Base-by-base conservation (phyloP, 2,797 vertebrate genomes). In the Emydoidea blandingii region DNA sequence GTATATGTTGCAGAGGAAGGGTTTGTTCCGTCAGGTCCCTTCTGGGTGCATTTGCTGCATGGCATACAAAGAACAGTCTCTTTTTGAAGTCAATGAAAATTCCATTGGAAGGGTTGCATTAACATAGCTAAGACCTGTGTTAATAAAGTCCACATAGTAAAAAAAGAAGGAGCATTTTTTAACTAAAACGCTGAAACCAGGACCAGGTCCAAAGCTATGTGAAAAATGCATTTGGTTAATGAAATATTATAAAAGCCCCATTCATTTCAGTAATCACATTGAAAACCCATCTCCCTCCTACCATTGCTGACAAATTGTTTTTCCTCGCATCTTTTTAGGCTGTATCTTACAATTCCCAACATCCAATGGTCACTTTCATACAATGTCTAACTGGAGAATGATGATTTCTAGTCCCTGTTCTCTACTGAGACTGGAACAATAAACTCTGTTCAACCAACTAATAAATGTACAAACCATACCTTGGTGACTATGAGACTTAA, bases 81-180 rank as follows among this genome's bases (percentile, higher is more conserved):
- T 98, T 93, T 97, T 98, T 93, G 90, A 41, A 96, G 86, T 94
- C 93, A 91, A 88, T 95, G 93, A 93, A 97, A 97, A 95, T 95
- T 94, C 82, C 91, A 93, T 93, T 96, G 95, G n/a, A 97, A 96
- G 96, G 94, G 84, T 95, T 95, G 84, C 90, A 97, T 94, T 97
- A 98, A 96, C 93, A 81, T 92, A 95, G 89, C 94, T 97, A 97
- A 98, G 97, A 97, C 76, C 88, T 82, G 21, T 96, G 83, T 97
- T 97, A 97, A 97, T 97, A 98, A 97, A 98, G 78, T 83, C 68
- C 88, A 94, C 65, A 76, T 56, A 93, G 87, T 92, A 93, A 96
- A 23, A 54, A 81, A 81, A 87, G 97, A 97, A 93, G 85, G 10
- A 54, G 68, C 89, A 74, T 18, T 86, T 96, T 97, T 96, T 95